Conservation (phyloP, 2,888 invertebrate species). For the Linnaemya tessellans region DNA sequence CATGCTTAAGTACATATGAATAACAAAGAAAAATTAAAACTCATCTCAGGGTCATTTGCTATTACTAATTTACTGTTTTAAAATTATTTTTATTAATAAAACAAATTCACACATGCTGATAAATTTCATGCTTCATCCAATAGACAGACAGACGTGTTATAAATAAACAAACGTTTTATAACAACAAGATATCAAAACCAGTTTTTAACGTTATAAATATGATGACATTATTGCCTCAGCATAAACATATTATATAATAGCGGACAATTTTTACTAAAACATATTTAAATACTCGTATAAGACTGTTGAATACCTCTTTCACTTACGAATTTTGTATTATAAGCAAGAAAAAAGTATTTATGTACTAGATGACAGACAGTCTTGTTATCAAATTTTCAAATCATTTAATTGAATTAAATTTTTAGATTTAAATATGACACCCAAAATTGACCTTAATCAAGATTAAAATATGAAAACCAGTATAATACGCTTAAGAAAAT, state of each 20-base stretch:
- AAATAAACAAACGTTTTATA: slow-evolving; percentile 15
- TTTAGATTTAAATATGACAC: background rate
- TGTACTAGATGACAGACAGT: background rate
- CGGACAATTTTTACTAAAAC: background rate
- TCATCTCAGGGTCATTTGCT: slow-evolving; percentile 42
- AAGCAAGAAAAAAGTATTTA: background rate
- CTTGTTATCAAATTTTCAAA: background rate
- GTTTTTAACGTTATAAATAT: slow-evolving; percentile 13
- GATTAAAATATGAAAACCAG: background rate
- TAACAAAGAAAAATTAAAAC: slow-evolving; percentile 9
- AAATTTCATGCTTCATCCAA: slow-evolving; percentile 30
- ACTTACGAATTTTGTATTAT: background rate
- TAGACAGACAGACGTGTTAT: background rate
- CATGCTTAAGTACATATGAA: background rate
- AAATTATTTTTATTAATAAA: slow-evolving; percentile 24
- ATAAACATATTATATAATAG: slow-evolving; percentile 28
- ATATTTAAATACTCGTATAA: background rate
- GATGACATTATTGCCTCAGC: slow-evolving; percentile 31
- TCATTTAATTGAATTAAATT: background rate
- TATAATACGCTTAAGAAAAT: too few relatives aligned
- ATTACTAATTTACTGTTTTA: slow-evolving; percentile 26
- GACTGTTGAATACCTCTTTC: too few relatives aligned
- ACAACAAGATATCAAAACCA: slow-evolving; percentile 4
- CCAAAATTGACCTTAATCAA: background rate
- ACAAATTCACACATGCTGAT: slow-evolving; percentile 20